These are phyloP conservation scores for Ctenopoma kingsleyae DNA, from an alignment of 2,797 vertebrate species.

Conservation along the genomic window DNA sequence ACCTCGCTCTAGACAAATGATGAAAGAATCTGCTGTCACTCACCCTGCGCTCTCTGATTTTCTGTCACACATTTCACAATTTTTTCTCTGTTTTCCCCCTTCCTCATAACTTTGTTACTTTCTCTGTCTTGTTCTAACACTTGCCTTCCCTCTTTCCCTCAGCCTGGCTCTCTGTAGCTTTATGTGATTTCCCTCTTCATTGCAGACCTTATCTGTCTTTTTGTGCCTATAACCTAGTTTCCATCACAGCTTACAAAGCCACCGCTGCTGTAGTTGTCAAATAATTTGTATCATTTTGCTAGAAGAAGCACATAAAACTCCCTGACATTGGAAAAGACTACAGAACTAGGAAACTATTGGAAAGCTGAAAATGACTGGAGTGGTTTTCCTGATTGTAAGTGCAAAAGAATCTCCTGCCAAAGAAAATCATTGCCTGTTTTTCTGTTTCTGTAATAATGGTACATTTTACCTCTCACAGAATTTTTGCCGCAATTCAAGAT, in stretches of 20 bases:
- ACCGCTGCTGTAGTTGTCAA: slow-evolving; percentile 33
- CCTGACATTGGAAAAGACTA: slow-evolving; percentile 32
- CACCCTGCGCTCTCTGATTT: slow-evolving; percentile 1
- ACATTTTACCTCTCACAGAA: not conserved
- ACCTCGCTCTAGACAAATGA: slow-evolving; percentile 5
- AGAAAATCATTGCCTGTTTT: slow-evolving; percentile 18
- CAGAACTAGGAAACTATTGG: slow-evolving; percentile 13
- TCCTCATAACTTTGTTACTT: not conserved
- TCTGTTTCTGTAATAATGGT: not conserved
- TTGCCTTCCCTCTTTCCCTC: not conserved
- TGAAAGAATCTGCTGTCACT: slow-evolving; percentile 18
- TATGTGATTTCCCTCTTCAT: slow-evolving; percentile 26
- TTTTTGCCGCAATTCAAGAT: not conserved
- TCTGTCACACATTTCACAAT: not conserved
- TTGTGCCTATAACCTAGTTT: slow-evolving; percentile 45
- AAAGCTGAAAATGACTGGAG: slow-evolving; percentile 12
- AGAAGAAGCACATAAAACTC: slow-evolving; percentile 32
- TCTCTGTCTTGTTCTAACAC: slow-evolving; percentile 5
- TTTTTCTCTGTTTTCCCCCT: not conserved
- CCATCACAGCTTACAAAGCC: slow-evolving; percentile 39
- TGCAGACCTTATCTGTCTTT: slow-evolving; percentile 27
- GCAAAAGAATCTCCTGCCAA: not conserved
- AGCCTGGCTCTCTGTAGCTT: not conserved
- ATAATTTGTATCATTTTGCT: slow-evolving; percentile 54
- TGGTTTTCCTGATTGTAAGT: slow-evolving; percentile 2